Evolutionary conservation across 2,113 vertebrate species (phyloP).

Genomic region (Phocoena phocoena): DNA sequence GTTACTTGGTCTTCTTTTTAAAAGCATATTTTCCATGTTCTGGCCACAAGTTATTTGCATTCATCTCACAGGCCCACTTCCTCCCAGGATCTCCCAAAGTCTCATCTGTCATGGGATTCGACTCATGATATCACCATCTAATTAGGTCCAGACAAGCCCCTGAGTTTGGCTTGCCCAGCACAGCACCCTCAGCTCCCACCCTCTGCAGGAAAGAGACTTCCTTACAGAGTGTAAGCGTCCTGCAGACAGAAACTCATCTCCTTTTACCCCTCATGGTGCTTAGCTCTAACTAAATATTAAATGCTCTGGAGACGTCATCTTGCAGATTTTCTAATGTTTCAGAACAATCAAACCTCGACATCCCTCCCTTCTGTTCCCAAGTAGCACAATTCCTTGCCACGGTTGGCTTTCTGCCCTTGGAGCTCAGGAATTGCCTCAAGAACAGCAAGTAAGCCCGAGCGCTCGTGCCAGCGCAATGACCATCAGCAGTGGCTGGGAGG

Average conservation of each 20-base stretch:
- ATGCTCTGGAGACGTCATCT: background rate
- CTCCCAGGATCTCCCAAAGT: background rate
- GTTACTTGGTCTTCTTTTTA: background rate
- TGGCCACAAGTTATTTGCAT: background rate
- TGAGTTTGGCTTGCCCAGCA: fast-evolving
- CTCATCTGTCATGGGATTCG: background rate
- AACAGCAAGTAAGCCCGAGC: background rate
- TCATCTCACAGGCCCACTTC: background rate
- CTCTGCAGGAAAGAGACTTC: background rate
- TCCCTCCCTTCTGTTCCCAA: background rate
- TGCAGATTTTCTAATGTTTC: background rate
- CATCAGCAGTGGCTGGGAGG: fast-evolving
- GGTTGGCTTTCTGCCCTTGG: fast-evolving
- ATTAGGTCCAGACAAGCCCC: background rate
- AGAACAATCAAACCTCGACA: background rate
- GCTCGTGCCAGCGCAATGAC: fast-evolving
- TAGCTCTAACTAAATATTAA: background rate
- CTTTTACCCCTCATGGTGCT: background rate
- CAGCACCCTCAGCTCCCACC: fast-evolving
- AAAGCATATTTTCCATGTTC: background rate
- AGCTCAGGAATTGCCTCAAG: background rate
- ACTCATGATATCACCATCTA: background rate
- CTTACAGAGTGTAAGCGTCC: fast-evolving
- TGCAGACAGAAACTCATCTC: too few relatives aligned
- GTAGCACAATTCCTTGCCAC: background rate